phyloP scores from a whole-genome alignment of 2,888 invertebrate species.

The Tyria jacobaeae region DNA sequence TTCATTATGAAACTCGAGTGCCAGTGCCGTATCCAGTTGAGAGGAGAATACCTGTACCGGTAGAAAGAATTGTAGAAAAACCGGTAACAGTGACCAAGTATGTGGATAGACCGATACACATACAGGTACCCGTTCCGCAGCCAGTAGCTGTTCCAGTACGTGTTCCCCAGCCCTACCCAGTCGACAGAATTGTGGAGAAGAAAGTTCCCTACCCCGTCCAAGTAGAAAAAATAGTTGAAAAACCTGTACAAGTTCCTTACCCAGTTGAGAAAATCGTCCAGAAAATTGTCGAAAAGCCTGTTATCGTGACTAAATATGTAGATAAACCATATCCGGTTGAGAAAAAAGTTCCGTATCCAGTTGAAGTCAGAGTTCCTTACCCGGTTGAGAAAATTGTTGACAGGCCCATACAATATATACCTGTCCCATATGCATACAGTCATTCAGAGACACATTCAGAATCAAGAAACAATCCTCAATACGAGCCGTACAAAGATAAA shows the following conservation, averaged over 20 bases:
- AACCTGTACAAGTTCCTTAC: constrained; percentile 76
- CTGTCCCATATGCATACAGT: constrained; percentile 46
- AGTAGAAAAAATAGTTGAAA: constrained; percentile 80
- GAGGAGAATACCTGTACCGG: constrained; percentile 71
- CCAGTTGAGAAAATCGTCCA: constrained; percentile 82
- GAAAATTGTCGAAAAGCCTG: constrained; percentile 87
- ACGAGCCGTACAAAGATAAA: constrained; percentile 38
- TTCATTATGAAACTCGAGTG: constrained; percentile 77
- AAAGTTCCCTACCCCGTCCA: constrained; percentile 79
- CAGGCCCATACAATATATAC: constrained; percentile 70
- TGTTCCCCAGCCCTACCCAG: constrained; percentile 78
- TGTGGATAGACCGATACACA: constrained; percentile 76
- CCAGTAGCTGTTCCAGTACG: constrained; percentile 73
- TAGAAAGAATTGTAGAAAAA: constrained; percentile 85
- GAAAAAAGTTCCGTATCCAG: constrained; percentile 82
- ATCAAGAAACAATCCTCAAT: constrained; percentile 43
- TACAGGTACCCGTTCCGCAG: constrained; percentile 75
- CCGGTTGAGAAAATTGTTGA: constrained; percentile 77
- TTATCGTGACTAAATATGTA: constrained; percentile 77
- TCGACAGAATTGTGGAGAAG: constrained; percentile 84
- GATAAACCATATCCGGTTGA: constrained; percentile 83
- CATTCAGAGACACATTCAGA: constrained; percentile 41
- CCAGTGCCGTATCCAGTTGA: constrained; percentile 83
- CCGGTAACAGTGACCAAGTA: constrained; percentile 82
- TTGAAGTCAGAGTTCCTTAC: constrained; percentile 83